Evolutionary conservation across 2,113 vertebrate species (phyloP).

Genomic region (Turdus rufiventris): DNA sequence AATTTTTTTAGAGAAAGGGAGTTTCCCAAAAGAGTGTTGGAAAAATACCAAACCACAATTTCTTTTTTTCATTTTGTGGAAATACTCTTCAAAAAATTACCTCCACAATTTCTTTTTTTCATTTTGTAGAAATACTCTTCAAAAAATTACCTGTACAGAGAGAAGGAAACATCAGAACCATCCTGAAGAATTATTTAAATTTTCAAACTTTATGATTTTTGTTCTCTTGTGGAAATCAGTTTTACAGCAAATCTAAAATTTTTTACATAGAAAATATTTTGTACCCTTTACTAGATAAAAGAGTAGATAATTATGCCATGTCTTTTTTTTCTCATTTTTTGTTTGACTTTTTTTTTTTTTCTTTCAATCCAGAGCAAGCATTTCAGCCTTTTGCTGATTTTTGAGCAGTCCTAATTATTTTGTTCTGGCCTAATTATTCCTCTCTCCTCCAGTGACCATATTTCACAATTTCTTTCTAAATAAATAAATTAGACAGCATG

Average conservation of each 20-base stretch:
- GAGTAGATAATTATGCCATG: not conserved
- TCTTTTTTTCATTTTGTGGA: not conserved
- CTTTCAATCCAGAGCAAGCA: not conserved
- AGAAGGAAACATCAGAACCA: not conserved
- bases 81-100: not conserved
- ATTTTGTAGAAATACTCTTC: not conserved
- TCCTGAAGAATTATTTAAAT: not conserved
- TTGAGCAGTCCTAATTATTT: not conserved
- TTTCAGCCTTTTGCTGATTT: not conserved
- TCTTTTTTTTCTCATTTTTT: not conserved
- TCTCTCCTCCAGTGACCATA: not conserved
- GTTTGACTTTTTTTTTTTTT: no score
- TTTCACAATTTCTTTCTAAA: not conserved
- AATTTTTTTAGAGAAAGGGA: not conserved
- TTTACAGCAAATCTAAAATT: not conserved
- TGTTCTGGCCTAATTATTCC: not conserved
- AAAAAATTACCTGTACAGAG: not conserved
- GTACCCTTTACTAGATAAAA: not conserved
- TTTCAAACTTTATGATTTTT: not conserved
- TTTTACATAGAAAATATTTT: not conserved
- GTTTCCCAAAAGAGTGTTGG: not conserved
- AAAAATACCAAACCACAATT: accelerated
- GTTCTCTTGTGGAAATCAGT: not conserved
- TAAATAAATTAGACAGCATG: not conserved
- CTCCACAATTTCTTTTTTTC: not conserved